phyloP scores from a whole-genome alignment of 2,113 vertebrate species.

The Tricholaema leucomelas region DNA sequence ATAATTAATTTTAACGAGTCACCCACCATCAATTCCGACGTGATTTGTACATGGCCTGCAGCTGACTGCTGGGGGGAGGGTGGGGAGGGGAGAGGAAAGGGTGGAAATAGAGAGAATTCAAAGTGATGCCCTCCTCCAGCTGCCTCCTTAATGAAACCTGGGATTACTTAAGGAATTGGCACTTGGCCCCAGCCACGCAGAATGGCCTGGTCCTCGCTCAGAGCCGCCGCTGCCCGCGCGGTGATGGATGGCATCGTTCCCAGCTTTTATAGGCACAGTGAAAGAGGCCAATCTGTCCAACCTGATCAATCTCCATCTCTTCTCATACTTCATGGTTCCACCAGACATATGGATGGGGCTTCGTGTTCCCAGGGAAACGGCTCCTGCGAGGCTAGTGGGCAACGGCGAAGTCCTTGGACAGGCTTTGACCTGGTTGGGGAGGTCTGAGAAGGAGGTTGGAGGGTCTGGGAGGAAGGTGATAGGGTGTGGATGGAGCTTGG shows the following conservation, averaged over 20 bases:
- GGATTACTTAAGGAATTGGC: conserved; percentile 66
- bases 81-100: too few species aligned
- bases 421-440: neutral
- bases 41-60: conserved; percentile 60
- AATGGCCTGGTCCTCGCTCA: conserved; percentile 59
- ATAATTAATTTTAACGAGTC: conserved; percentile 73
- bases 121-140: conserved; percentile 11
- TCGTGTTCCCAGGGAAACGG: neutral
- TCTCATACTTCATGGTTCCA: conserved; percentile 55
- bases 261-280: conserved; percentile 52
- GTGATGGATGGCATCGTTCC: conserved; percentile 55
- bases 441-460: neutral
- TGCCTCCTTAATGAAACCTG: conserved; percentile 55
- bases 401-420: neutral
- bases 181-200: neutral
- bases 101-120: neutral
- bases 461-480: too few species aligned
- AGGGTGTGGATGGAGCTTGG: neutral
- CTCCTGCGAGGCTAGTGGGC: neutral
- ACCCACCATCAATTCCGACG: conserved; percentile 44
- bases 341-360: neutral
- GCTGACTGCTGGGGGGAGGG: neutral
- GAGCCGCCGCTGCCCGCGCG: conserved; percentile 27
- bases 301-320: conserved; percentile 63
- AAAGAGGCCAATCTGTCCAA: conserved; percentile 56